These are phyloP conservation scores for Pyrrhia umbra DNA, from an alignment of 2,888 invertebrate species.

Conservation along the genomic window DNA sequence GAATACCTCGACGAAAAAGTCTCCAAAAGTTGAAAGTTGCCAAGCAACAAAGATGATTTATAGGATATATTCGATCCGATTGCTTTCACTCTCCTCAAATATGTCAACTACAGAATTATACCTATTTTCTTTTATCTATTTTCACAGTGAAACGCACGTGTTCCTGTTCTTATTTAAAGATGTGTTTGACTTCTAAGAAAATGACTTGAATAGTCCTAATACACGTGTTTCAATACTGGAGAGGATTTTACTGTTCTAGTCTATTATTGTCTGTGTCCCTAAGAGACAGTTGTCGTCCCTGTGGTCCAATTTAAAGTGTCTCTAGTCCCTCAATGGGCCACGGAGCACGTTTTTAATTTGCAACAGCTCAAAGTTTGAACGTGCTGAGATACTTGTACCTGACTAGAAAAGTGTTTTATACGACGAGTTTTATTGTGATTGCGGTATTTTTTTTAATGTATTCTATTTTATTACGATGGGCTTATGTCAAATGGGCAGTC, in stretches of 20 bases:
- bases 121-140: background rate
- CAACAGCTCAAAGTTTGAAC: conserved; percentile 63
- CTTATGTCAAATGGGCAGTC: too few species aligned
- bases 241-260: background rate
- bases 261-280: conserved; percentile 9
- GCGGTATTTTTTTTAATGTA: background rate
- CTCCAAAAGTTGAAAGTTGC: too few species aligned
- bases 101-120: conserved; percentile 37
- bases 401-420: conserved; percentile 14
- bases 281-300: background rate
- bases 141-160: conserved; percentile 24
- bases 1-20: too few species aligned
- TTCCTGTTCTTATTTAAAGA: background rate
- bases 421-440: background rate
- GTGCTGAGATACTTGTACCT: conserved; percentile 24
- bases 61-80: too few species aligned
- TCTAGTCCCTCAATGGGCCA: conserved; percentile 38
- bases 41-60: too few species aligned
- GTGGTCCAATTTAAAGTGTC: conserved; percentile 4
- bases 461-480: background rate
- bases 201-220: background rate
- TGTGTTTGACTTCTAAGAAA: conserved; percentile 15
- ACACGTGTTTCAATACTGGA: conserved; percentile 35
- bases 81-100: conserved; percentile 30
- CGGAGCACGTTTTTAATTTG: conserved; percentile 81